Evolutionary conservation across 2,797 vertebrate species (phyloP).

Genomic region (Crocidura indochinensis): DNA sequence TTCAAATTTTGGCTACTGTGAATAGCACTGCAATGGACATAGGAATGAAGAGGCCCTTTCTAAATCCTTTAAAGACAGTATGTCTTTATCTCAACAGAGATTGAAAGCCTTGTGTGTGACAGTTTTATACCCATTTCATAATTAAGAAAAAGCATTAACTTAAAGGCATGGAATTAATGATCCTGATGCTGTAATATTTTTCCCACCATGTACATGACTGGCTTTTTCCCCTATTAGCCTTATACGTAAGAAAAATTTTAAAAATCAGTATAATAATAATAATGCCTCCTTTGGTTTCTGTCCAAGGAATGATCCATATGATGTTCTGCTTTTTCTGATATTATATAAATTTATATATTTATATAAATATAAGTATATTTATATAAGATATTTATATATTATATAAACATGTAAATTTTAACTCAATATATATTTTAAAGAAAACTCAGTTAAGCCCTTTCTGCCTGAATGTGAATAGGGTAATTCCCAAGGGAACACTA

Average conservation of each 20-base stretch:
- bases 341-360: too few relatives aligned
- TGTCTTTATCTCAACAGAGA: background rate
- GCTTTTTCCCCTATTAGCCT: background rate
- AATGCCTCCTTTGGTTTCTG: background rate
- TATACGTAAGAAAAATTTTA: background rate
- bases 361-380: too few relatives aligned
- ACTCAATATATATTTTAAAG: slow-evolving; percentile 67
- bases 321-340: background rate
- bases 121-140: background rate
- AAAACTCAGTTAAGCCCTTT: slow-evolving; percentile 47
- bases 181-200: slow-evolving; percentile 1
- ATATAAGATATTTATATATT: too few relatives aligned
- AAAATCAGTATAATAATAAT: slow-evolving; percentile 11
- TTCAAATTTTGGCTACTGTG: too few relatives aligned
- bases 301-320: background rate
- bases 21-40: too few relatives aligned
- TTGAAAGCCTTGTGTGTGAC: background rate
- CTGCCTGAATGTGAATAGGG: slow-evolving; percentile 54
- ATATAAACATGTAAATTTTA: slow-evolving; percentile 1
- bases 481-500: slow-evolving; percentile 54
- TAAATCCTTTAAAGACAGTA: background rate
- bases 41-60: too few relatives aligned
- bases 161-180: slow-evolving; percentile 47
- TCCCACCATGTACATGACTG: background rate
- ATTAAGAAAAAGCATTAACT: slow-evolving; percentile 14